Conservation (phyloP, 2,113 vertebrate genomes). For the Mungos mungo region DNA sequence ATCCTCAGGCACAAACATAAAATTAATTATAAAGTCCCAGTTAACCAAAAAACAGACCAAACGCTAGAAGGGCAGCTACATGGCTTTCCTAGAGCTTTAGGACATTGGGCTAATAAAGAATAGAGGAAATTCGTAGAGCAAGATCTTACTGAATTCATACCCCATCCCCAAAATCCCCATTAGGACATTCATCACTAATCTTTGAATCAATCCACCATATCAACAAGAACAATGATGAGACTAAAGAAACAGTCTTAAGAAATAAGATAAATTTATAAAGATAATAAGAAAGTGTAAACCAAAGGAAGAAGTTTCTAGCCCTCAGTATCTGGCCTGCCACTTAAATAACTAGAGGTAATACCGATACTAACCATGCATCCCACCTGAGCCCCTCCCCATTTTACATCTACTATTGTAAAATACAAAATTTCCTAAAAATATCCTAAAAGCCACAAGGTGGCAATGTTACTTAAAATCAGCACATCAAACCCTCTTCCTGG, state of each 20-base stretch:
- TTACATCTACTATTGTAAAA: not conserved
- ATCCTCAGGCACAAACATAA: constrained; percentile 2
- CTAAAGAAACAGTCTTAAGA: constrained; percentile 1
- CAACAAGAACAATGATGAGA: not conserved
- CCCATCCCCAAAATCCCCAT: not conserved
- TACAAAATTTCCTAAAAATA: not conserved
- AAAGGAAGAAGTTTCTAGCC: not conserved
- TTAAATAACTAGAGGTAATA: constrained; percentile 5
- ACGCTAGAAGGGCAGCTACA: not conserved
- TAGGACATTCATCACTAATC: not conserved
- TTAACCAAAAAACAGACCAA: not conserved
- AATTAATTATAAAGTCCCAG: not conserved
- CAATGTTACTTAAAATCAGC: not conserved
- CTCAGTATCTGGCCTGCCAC: not conserved
- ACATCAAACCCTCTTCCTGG: not conserved
- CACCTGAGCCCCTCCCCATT: not conserved
- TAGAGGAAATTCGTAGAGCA: not conserved
- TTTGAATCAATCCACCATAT: not conserved
- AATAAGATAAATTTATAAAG: constrained; percentile 1
- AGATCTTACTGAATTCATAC: constrained; percentile 5
- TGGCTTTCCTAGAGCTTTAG: not conserved
- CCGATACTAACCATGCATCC: not conserved
- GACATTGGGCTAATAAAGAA: not conserved
- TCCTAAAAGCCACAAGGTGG: constrained; percentile 15
- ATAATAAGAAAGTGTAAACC: not conserved